Percentiles rank a stretch among this genome's conserved stretches.
Conservation (phyloP, 2,888 invertebrate genomes). For the Phlogophora meticulosa region DNA sequence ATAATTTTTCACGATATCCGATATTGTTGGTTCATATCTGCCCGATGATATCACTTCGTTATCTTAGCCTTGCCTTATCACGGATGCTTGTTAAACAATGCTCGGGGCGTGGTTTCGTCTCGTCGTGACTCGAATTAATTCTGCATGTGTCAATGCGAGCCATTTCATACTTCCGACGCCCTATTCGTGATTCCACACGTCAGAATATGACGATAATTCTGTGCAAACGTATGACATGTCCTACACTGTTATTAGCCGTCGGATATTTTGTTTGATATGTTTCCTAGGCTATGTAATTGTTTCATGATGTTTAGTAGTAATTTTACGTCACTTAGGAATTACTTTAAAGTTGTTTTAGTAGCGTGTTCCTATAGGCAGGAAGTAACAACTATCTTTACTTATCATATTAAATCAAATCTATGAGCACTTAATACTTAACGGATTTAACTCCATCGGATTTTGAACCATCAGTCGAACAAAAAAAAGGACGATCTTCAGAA, state of each 20-base stretch:
- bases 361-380: constrained; percentile 1
- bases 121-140: constrained; percentile 87
- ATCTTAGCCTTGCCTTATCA: constrained; percentile 81
- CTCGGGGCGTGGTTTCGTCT: constrained; percentile 81
- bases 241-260: constrained; percentile 55
- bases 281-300: constrained; percentile 61
- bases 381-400: constrained; percentile 12
- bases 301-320: constrained; percentile 23
- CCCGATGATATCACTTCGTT: constrained; percentile 78
- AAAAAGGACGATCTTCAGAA: background rate
- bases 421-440: background rate
- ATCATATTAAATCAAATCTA: constrained; percentile 9
- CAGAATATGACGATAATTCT: constrained; percentile 58
- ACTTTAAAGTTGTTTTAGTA: constrained; percentile 24
- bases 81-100: constrained; percentile 85
- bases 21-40: constrained; percentile 67
- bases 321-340: constrained; percentile 41
- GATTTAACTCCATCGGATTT: background rate
- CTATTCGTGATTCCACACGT: constrained; percentile 76
- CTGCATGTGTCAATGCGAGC: constrained; percentile 85
- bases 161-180: constrained; percentile 82
- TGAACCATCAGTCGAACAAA: background rate
- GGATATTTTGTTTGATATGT: constrained; percentile 52
- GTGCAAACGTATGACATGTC: constrained; percentile 59
- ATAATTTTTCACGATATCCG: constrained; percentile 27